Evolutionary conservation across 2,888 invertebrate genomes (phyloP).

Genomic region (Halictus ligatus): DNA sequence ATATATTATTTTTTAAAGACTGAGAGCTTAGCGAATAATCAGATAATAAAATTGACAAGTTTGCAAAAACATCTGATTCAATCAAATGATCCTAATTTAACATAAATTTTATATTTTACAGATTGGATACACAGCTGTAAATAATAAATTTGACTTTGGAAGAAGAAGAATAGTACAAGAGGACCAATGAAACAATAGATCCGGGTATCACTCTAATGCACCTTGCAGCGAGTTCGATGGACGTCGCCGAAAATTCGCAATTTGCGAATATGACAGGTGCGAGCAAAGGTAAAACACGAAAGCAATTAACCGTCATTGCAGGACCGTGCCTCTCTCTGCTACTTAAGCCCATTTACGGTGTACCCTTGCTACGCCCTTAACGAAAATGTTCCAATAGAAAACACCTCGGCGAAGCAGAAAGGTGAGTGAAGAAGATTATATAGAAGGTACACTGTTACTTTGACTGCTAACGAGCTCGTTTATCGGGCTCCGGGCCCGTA

Average conservation of each 20-base stretch:
- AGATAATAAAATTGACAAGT: no score
- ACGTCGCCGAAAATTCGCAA: background rate
- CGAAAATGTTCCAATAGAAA: conserved; percentile 10
- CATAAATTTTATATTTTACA: no score
- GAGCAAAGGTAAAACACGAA: background rate
- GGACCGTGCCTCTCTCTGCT: background rate
- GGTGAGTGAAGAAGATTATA: conserved; percentile 34
- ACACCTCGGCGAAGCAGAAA: background rate
- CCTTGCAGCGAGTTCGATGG: background rate
- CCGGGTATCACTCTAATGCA: background rate
- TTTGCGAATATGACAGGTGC: background rate
- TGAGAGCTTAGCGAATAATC: no score
- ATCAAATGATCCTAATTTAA: no score
- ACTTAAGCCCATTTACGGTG: background rate
- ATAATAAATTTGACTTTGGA: background rate
- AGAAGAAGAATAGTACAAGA: background rate
- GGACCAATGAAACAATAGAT: background rate
- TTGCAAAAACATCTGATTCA: no score
- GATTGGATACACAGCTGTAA: no score
- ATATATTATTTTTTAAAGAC: no score
- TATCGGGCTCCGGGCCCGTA: conserved; percentile 48
- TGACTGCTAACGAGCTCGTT: conserved; percentile 45
- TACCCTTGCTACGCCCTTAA: background rate
- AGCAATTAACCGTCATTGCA: background rate
- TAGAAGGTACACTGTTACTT: conserved; percentile 25